Evolutionary conservation across 2,888 invertebrate species (phyloP).

Genomic region (Macrophya annulata): DNA sequence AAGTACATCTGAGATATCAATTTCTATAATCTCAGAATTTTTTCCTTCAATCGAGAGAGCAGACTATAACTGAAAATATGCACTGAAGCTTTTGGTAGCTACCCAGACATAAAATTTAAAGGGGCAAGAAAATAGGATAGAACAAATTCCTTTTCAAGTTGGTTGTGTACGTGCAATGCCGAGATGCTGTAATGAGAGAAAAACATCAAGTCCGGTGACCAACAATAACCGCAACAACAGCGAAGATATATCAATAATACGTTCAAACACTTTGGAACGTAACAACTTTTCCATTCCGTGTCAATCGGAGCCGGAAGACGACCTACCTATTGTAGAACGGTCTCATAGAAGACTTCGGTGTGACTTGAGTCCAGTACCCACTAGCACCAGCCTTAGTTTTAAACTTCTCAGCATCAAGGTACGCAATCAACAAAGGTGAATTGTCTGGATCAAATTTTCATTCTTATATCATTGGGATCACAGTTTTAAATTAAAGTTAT

Average conservation of each 20-base stretch:
- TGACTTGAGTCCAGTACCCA: conserved; percentile 77
- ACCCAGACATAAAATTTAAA: not conserved
- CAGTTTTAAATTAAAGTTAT: not conserved
- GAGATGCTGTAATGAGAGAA: conserved; percentile 79
- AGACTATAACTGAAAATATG: conserved; percentile 24
- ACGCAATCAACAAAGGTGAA: conserved; percentile 58
- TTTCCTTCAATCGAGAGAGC: not conserved
- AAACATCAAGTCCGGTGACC: conserved; percentile 77
- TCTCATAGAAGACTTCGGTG: conserved; percentile 77
- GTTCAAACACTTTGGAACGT: conserved; percentile 52
- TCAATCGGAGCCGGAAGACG: conserved; percentile 73
- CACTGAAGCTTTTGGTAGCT: conserved; percentile 18
- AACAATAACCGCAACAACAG: conserved; percentile 71
- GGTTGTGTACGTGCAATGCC: conserved; percentile 76
- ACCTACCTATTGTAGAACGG: conserved; percentile 73
- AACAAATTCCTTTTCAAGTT: conserved; percentile 48
- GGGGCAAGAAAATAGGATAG: conserved; percentile 27
- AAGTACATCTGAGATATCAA: not conserved
- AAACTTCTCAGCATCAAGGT: conserved; percentile 77
- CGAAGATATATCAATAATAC: conserved; percentile 72
- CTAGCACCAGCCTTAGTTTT: conserved; percentile 74
- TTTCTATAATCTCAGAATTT: conserved; percentile 7
- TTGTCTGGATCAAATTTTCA: not conserved
- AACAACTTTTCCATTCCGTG: conserved; percentile 71
- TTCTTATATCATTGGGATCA: not conserved